Evolutionary conservation across 1,140 invertebrate genomes (phyloP).

Genomic region (Macrostomum lignano): DNA sequence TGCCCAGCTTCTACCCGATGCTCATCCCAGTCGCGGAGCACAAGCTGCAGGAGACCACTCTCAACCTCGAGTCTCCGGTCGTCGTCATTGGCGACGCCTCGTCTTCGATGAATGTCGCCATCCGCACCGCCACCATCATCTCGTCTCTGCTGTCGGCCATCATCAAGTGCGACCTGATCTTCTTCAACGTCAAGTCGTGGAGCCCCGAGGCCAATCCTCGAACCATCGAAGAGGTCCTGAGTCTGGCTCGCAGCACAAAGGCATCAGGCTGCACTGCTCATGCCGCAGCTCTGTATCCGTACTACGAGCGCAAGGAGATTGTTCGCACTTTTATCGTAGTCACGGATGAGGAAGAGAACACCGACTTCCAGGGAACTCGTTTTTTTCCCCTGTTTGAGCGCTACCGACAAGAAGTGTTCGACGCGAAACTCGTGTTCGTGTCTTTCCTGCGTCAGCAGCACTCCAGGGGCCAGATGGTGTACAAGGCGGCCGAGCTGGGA

Average conservation of each 20-base stretch:
- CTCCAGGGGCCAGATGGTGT: slow-evolving; percentile 15
- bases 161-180: slow-evolving; percentile 16
- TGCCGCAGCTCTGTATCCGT: slow-evolving; percentile 17
- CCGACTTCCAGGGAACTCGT: slow-evolving; percentile 8
- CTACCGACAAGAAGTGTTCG: slow-evolving; percentile 19
- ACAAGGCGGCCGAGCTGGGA: slow-evolving; percentile 9
- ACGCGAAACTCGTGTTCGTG: slow-evolving; percentile 19
- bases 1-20: slow-evolving; percentile 10
- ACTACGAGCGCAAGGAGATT: slow-evolving; percentile 15
- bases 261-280: slow-evolving; percentile 17
- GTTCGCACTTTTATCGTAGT: slow-evolving; percentile 23
- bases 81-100: slow-evolving; percentile 21
- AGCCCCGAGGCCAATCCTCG: not conserved
- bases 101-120: slow-evolving; percentile 20
- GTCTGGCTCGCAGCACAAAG: slow-evolving; percentile 14
- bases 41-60: slow-evolving; percentile 13
- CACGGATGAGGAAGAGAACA: slow-evolving; percentile 25
- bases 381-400: slow-evolving; percentile 16
- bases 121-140: slow-evolving; percentile 20
- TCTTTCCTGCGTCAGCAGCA: slow-evolving; percentile 18
- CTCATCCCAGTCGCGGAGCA: slow-evolving; percentile 12
- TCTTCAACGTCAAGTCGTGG: slow-evolving; percentile 13
- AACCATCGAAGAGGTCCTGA: slow-evolving; percentile 11
- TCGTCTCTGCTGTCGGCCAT: slow-evolving; percentile 17
- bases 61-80: slow-evolving; percentile 15